Conservation (phyloP, 1,140 invertebrate genomes). For the Drosophila kohkoa region DNA sequence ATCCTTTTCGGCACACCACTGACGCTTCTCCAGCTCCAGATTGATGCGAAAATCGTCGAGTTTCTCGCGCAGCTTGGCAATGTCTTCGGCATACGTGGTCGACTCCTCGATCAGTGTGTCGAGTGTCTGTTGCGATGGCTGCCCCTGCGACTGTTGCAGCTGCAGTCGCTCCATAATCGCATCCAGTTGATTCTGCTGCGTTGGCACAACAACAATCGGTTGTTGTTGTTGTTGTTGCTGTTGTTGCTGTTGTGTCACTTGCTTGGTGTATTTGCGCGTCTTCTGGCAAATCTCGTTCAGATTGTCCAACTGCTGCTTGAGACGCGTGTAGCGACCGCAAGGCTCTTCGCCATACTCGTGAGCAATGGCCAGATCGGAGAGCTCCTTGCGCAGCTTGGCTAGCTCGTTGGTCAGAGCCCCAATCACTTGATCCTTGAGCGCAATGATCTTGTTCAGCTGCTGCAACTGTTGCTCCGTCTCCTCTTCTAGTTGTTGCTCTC, state of each 20-base stretch:
- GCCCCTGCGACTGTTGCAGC: conserved; percentile 38
- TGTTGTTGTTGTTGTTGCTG: neutral
- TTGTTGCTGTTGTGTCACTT: neutral
- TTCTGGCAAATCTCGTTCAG: conserved; percentile 81
- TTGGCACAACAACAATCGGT: neutral
- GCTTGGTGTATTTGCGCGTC: conserved; percentile 60
- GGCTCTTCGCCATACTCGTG: conserved; percentile 83
- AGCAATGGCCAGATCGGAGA: conserved; percentile 80
- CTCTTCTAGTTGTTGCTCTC: conserved; percentile 28
- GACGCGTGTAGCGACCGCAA: conserved; percentile 76
- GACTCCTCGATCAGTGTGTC: conserved; percentile 81
- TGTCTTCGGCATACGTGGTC: conserved; percentile 78
- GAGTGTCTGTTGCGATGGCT: conserved; percentile 61
- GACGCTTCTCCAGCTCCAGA: conserved; percentile 80
- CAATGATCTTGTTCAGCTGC: conserved; percentile 78
- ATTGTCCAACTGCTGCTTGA: conserved; percentile 81
- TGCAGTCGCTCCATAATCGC: conserved; percentile 61
- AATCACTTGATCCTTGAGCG: conserved; percentile 81
- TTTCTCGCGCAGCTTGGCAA: conserved; percentile 75
- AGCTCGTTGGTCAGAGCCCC: conserved; percentile 77
- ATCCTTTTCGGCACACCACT: conserved; percentile 80
- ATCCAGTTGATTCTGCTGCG: conserved; percentile 49
- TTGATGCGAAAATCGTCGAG: conserved; percentile 76
- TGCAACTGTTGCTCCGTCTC: conserved; percentile 51
- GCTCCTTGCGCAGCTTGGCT: conserved; percentile 81